These are phyloP conservation scores for Clangula hyemalis DNA, from an alignment of 2,797 vertebrate species.

Conservation along the genomic window DNA sequence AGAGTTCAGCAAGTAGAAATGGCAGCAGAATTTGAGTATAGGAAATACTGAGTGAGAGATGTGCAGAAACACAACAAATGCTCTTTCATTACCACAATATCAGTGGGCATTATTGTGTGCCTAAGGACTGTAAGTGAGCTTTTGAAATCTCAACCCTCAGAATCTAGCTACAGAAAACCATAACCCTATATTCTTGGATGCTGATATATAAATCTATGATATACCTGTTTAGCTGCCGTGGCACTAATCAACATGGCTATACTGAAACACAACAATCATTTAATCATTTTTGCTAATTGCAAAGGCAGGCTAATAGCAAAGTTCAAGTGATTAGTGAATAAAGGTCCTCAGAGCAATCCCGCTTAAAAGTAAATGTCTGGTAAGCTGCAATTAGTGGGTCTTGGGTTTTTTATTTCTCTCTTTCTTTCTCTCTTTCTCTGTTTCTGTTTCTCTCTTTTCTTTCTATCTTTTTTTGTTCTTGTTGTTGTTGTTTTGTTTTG, in stretches of 20 bases:
- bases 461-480: too few relatives aligned
- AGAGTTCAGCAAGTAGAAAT: constrained; percentile 22
- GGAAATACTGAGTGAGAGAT: not conserved
- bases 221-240: constrained; percentile 54
- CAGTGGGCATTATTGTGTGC: not conserved
- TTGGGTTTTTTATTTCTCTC: not conserved
- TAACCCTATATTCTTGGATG: constrained; percentile 50
- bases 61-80: not conserved
- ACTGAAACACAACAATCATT: constrained; percentile 50
- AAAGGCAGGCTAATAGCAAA: constrained; percentile 69
- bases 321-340: constrained; percentile 48
- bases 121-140: not conserved
- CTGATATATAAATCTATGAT: constrained; percentile 47
- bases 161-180: constrained; percentile 50
- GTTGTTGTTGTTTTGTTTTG: not conserved
- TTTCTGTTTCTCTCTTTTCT: constrained; percentile 18
- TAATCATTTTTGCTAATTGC: constrained; percentile 61
- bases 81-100: not conserved
- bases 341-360: constrained; percentile 54
- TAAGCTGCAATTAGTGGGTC: constrained; percentile 14
- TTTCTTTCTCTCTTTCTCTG: not conserved
- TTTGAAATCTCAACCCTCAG: constrained; percentile 12
- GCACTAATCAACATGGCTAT: constrained; percentile 63
- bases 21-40: constrained; percentile 40
- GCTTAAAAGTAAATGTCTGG: constrained; percentile 43